Evolutionary conservation across 2,113 vertebrate genomes (phyloP), one percentile per base, ranked within the genome.

Genomic region (Beaufortia kweichowensis): DNA sequence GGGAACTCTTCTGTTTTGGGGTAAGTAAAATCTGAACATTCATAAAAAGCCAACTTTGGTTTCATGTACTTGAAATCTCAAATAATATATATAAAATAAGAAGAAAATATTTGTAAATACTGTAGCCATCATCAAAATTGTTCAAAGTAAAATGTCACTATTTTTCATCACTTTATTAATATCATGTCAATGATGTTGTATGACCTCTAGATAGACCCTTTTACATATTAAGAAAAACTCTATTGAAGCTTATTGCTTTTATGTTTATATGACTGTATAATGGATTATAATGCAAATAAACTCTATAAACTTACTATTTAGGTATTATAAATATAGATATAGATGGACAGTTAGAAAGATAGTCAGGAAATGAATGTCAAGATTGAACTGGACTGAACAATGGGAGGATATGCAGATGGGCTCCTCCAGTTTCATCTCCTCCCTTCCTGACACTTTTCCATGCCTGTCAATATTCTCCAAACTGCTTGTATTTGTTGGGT

Each of bases 391-490:
- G 29, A 62, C 33, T 28, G 77, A 63, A 90, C 86, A 88, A 89
- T 86, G 81, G 64, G 78, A 87, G 86, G 87, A 89, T 88, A 62
- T 71, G 60, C 29, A 80, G 35, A 66, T 77, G 21, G 56, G 65
- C n/a, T 69, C 66, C 81, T 29, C 46, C 57, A 17, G 35, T 14
- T 33, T 56, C 60, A 62, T 39, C 77, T 71, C 43, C 83, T 79
- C 75, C 67, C 59, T 61, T 71, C 76, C 78, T 77, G 43, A 46
- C 21, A 50, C 17, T 56, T 74, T 71, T 59, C 53, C 69, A 43
- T 57, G 53, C n/a, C n/a, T 19, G 53, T 63, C 43, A 63, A 28
- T 35, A 29, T 68, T 63, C 55, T 23, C 43, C 46, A 29, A 17
- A 50, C 65, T 31, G 19, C 26, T 31, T 9, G 19, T 41, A 26